phyloP scores from a whole-genome alignment of 2,113 vertebrate genomes.

The Anseranas semipalmata region DNA sequence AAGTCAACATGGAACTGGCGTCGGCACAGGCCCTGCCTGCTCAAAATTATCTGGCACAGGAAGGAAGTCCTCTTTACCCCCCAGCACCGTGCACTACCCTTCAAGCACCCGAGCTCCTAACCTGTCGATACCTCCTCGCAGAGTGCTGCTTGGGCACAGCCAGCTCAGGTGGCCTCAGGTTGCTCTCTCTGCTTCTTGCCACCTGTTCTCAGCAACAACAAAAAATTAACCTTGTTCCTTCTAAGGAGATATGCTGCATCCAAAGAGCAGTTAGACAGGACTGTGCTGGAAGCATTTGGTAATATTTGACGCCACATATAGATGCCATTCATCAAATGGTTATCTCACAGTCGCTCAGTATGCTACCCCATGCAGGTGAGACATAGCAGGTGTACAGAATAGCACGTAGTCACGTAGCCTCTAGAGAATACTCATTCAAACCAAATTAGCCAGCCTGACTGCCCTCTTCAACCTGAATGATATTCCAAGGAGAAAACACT shows the following conservation, averaged over 20 bases:
- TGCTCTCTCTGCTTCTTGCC: neutral
- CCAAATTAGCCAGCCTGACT: neutral
- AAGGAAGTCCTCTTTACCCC: neutral
- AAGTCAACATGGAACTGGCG: neutral
- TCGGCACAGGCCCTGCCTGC: neutral
- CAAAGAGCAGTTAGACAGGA: neutral
- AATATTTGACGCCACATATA: neutral
- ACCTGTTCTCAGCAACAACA: no score
- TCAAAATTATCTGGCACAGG: slow-evolving; percentile 64
- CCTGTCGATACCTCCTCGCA: neutral
- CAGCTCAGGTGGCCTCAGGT: neutral
- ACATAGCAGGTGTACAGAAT: neutral
- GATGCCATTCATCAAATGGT: neutral
- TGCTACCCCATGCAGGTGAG: neutral
- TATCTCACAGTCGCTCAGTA: neutral
- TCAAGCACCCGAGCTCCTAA: neutral
- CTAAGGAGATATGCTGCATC: neutral
- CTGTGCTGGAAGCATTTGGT: neutral
- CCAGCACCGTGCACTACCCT: neutral
- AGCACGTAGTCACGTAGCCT: neutral
- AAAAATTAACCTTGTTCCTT: neutral
- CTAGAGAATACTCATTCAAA: neutral
- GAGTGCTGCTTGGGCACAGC: neutral
- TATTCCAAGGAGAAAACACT: neutral
- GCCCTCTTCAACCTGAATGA: neutral